These are phyloP conservation scores for Athalia cordata DNA, from an alignment of 2,888 invertebrate genomes.

Conservation along the genomic window DNA sequence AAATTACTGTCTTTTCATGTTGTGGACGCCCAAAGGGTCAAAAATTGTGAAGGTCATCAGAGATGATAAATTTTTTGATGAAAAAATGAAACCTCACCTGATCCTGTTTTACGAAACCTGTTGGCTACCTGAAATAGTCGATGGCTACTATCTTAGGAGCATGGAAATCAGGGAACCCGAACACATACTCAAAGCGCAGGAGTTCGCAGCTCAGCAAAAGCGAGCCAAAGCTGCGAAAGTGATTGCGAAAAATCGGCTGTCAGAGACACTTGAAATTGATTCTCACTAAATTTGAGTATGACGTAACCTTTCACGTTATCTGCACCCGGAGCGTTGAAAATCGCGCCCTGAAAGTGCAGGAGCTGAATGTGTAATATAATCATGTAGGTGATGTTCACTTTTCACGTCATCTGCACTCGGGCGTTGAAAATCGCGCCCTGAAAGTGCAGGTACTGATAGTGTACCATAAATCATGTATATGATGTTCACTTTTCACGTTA, in stretches of 20 bases:
- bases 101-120: constrained; percentile 52
- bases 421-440: no score
- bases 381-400: no score
- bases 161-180: constrained; percentile 52
- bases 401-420: no score
- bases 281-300: not conserved
- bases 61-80: constrained; percentile 53
- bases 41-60: constrained; percentile 48
- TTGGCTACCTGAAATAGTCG: constrained; percentile 56
- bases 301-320: not conserved
- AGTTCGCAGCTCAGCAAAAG: not conserved
- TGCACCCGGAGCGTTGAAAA: not conserved
- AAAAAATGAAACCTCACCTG: constrained; percentile 50
- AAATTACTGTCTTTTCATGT: constrained; percentile 53
- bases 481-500: no score
- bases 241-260: not conserved
- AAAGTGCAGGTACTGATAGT: no score
- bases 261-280: not conserved
- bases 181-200: constrained; percentile 45
- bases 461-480: no score
- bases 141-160: constrained; percentile 48
- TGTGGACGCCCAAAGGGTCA: constrained; percentile 52
- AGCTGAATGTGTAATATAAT: no score
- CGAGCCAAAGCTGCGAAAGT: not conserved
- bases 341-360: not conserved